These are phyloP conservation scores for Diorhabda elongata DNA, from an alignment of 1,140 invertebrate species.

Conservation along the genomic window DNA sequence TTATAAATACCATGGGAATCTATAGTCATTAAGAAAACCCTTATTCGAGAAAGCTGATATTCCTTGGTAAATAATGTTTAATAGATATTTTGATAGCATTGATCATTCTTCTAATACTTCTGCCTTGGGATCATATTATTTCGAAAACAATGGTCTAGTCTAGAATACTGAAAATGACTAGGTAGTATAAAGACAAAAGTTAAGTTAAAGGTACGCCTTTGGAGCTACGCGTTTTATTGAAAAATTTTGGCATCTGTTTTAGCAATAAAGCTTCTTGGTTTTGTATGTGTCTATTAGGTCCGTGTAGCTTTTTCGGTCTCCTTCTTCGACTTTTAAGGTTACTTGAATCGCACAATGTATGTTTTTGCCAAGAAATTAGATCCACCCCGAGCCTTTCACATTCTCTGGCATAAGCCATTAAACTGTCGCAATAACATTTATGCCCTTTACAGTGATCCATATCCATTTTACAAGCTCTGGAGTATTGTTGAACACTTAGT, in stretches of 20 bases:
- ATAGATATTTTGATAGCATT: too few relatives aligned
- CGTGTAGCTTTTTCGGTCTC: neutral
- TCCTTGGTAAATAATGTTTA: too few relatives aligned
- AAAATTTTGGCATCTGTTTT: constrained; percentile 10
- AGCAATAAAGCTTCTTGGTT: constrained; percentile 1
- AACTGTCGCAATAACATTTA: constrained; percentile 83
- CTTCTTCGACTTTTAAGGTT: neutral
- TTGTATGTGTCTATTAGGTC: neutral
- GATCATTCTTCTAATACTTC: constrained; percentile 5
- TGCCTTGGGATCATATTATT: too few relatives aligned
- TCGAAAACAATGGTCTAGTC: neutral
- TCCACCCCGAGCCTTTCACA: constrained; percentile 72
- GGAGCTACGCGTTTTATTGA: constrained; percentile 13
- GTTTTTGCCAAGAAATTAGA: constrained; percentile 58
- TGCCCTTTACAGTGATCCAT: constrained; percentile 82
- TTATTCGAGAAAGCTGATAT: too few relatives aligned
- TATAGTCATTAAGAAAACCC: too few relatives aligned
- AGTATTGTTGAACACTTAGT: constrained; percentile 73
- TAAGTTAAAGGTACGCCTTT: constrained; percentile 1
- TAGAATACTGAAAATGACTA: constrained; percentile 36
- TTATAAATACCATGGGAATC: too few relatives aligned
- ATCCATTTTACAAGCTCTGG: constrained; percentile 81
- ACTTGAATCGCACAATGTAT: constrained; percentile 39
- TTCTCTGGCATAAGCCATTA: constrained; percentile 82
- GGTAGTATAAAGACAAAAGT: constrained; percentile 18